A percentile compares a stretch with the other conserved stretches of the same genome.
phyloP scores from a whole-genome alignment of 2,888 invertebrate species.

The Clostera curtula region DNA sequence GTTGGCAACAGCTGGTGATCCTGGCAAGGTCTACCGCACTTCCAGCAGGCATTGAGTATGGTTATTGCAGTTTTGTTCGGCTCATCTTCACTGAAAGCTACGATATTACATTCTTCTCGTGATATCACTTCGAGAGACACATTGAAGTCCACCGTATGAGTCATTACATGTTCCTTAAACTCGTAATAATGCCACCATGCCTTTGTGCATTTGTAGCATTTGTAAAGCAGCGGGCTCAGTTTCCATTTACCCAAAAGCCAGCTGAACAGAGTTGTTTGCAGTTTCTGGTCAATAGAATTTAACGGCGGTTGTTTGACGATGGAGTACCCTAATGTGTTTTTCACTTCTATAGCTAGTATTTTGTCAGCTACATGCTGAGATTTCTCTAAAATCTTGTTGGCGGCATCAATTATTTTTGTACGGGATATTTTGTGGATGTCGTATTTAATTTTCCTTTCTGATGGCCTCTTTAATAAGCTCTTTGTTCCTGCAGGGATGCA shows the following conservation, averaged over 20 bases:
- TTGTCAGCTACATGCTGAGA: conserved; percentile 20
- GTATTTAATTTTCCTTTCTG: too few species aligned
- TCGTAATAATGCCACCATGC: conserved; percentile 40
- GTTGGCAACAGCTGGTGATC: too few species aligned
- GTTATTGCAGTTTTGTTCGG: too few species aligned
- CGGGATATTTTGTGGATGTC: too few species aligned
- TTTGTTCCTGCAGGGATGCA: too few species aligned
- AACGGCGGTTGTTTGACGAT: too few species aligned
- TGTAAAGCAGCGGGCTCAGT: conserved; percentile 30
- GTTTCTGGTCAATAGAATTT: too few species aligned
- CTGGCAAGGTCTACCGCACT: too few species aligned
- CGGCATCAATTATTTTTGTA: conserved; percentile 10
- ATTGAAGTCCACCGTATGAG: conserved; percentile 6
- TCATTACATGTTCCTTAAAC: conserved; percentile 30
- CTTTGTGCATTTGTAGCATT: conserved; percentile 36
- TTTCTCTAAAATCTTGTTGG: conserved; percentile 7
- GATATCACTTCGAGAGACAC: conserved; percentile 11
- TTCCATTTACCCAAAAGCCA: background rate
- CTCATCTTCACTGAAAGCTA: too few species aligned
- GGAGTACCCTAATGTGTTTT: conserved; percentile 24
- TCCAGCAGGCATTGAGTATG: too few species aligned
- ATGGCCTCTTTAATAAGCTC: too few species aligned
- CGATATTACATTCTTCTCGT: conserved; percentile 24
- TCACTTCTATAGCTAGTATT: conserved; percentile 19
- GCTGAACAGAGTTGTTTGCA: too few species aligned